Conservation (phyloP, 2,888 invertebrate genomes). For the Cryptocephalus primarius region DNA sequence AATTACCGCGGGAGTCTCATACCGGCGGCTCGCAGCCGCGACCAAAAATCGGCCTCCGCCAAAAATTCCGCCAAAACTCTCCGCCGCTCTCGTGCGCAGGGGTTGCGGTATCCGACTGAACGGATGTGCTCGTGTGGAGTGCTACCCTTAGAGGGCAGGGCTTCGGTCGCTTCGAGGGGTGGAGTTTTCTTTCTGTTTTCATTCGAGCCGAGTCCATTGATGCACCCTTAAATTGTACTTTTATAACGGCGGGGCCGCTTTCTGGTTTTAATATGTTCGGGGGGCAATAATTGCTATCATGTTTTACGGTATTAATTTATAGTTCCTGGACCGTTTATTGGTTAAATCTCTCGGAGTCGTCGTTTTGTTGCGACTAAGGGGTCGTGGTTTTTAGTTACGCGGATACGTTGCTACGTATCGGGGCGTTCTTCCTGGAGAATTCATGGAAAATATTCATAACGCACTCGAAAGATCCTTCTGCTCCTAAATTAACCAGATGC, state of each 20-base stretch:
- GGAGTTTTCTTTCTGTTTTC: conserved; percentile 24
- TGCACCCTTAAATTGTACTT: conserved; percentile 18
- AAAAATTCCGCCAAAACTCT: not conserved
- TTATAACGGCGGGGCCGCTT: conserved; percentile 12
- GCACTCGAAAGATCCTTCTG: too few species aligned
- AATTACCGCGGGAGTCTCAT: not conserved
- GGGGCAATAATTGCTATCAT: conserved; percentile 17
- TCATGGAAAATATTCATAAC: too few species aligned
- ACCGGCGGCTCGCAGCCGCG: not conserved
- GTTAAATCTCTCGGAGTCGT: too few species aligned
- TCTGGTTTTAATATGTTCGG: conserved; percentile 10
- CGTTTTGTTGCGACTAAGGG: too few species aligned
- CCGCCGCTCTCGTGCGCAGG: conserved; percentile 12
- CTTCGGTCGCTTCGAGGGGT: conserved; percentile 20
- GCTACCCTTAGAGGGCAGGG: conserved; percentile 29
- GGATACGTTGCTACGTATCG: too few species aligned
- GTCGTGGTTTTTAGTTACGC: too few species aligned
- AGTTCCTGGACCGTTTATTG: conserved; percentile 10
- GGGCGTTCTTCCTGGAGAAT: too few species aligned
- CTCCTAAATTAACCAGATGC: too few species aligned
- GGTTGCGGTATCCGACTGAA: conserved; percentile 17
- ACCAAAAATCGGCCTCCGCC: not conserved
- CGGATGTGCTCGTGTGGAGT: conserved; percentile 26
- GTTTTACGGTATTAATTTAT: conserved; percentile 10
- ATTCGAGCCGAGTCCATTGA: conserved; percentile 12